These are phyloP conservation scores for Germaria angustata DNA, from an alignment of 2,888 invertebrate genomes.

Conservation along the genomic window DNA sequence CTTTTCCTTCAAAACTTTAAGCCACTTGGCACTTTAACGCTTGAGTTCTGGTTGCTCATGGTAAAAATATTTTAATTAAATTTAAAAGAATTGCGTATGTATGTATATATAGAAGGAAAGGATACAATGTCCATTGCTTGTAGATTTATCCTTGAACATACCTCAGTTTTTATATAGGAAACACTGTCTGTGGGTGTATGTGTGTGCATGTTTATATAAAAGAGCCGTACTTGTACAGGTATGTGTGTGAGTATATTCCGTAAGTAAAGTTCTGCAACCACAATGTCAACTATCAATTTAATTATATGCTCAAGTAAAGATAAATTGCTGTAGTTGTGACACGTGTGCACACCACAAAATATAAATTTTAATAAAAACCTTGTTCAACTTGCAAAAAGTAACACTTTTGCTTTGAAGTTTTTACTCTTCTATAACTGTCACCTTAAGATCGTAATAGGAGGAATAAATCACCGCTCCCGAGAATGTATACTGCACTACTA, in stretches of 20 bases:
- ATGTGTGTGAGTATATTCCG: too few relatives aligned
- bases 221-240: too few relatives aligned
- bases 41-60: constrained; percentile 38
- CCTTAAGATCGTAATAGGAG: too few relatives aligned
- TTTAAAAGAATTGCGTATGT: constrained; percentile 13
- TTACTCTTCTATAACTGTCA: too few relatives aligned
- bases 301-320: not conserved
- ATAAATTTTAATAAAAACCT: too few relatives aligned
- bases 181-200: not conserved
- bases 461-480: too few relatives aligned
- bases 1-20: not conserved
- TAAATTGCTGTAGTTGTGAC: not conserved
- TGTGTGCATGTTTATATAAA: not conserved
- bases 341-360: not conserved
- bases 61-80: constrained; percentile 56
- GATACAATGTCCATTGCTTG: not conserved
- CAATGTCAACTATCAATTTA: not conserved
- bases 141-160: too few relatives aligned
- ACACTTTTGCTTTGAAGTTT: too few relatives aligned
- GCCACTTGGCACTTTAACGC: constrained; percentile 11
- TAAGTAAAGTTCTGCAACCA: not conserved
- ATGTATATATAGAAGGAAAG: not conserved
- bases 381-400: too few relatives aligned
- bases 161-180: not conserved
- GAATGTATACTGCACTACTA: too few relatives aligned